Conservation (phyloP, 2,888 invertebrate genomes). For the Peribatodes rhomboidaria region DNA sequence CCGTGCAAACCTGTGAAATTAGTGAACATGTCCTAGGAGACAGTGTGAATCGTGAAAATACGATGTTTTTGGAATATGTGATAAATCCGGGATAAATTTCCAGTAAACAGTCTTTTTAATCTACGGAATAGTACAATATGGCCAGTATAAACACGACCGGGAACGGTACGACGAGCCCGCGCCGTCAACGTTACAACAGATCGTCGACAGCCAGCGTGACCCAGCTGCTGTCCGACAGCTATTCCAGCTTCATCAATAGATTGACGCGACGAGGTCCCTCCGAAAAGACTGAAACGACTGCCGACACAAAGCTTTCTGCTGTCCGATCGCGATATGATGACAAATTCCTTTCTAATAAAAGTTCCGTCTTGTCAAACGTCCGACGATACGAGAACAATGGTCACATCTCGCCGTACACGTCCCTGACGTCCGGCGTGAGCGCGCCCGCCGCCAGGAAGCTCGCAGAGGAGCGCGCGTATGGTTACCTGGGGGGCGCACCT, state of each 20-base stretch:
- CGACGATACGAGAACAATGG: constrained; percentile 80
- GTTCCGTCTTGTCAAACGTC: constrained; percentile 71
- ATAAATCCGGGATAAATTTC: constrained; percentile 73
- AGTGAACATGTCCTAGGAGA: constrained; percentile 48
- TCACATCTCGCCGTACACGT: constrained; percentile 75
- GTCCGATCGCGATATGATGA: constrained; percentile 77
- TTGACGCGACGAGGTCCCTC: constrained; percentile 93
- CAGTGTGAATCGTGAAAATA: constrained; percentile 63
- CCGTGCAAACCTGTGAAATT: constrained; percentile 52
- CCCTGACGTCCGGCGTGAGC: constrained; percentile 65
- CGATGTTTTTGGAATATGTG: constrained; percentile 71
- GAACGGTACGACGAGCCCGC: constrained; percentile 79
- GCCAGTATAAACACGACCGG: constrained; percentile 73
- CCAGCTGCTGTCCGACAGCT: constrained; percentile 94
- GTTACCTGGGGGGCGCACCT: constrained; percentile 72
- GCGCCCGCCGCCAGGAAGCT: constrained; percentile 65
- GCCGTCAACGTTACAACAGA: constrained; percentile 91
- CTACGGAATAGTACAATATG: constrained; percentile 59
- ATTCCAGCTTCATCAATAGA: constrained; percentile 93
- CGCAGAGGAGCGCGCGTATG: constrained; percentile 75
- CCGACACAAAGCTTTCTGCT: constrained; percentile 68
- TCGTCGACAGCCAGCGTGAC: constrained; percentile 93
- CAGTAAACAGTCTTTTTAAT: constrained; percentile 46
- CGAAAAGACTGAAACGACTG: constrained; percentile 85
- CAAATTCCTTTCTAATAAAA: constrained; percentile 71